Conservation (phyloP, 2,888 invertebrate genomes). For the Heterodera filipjevi region DNA sequence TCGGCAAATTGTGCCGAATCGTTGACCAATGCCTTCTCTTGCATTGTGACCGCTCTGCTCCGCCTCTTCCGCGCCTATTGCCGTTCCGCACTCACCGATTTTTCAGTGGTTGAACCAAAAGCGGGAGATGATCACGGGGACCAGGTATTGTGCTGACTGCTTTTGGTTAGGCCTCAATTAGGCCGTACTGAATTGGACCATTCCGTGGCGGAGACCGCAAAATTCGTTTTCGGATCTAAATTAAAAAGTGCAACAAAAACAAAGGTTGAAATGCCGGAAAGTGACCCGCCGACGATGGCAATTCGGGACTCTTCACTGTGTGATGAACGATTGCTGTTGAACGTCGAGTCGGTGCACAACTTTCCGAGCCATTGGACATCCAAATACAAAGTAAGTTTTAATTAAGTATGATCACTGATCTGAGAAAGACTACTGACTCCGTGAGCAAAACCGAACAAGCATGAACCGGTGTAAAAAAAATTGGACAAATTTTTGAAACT, state of each 20-base stretch:
- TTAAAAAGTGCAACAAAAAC: too few species aligned
- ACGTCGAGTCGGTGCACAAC: constrained; percentile 65
- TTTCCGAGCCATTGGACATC: constrained; percentile 53
- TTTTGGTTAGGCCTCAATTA: not conserved
- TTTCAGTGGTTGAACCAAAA: constrained; percentile 27
- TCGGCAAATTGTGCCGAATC: constrained; percentile 19
- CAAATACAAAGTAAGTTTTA: constrained; percentile 27
- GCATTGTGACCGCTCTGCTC: constrained; percentile 37
- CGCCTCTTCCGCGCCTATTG: constrained; percentile 37
- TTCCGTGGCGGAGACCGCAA: too few species aligned
- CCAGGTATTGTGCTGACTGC: not conserved
- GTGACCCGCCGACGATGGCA: not conserved
- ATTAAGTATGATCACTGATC: not conserved
- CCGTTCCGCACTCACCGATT: constrained; percentile 37
- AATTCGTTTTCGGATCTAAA: too few species aligned
- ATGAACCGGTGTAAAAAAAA: not conserved
- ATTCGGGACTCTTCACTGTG: constrained; percentile 29
- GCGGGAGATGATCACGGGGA: not conserved
- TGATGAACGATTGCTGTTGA: constrained; percentile 42
- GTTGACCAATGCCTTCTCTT: constrained; percentile 28
- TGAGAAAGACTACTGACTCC: not conserved
- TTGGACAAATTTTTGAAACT: too few species aligned
- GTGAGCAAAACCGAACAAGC: not conserved
- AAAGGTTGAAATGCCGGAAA: constrained; percentile 3
- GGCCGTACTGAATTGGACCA: too few species aligned